Conservation (phyloP, 30 jellyfish, hydroid and myxozoan genomes). For the Aurelia aurita complex sp. Pacific region DNA sequence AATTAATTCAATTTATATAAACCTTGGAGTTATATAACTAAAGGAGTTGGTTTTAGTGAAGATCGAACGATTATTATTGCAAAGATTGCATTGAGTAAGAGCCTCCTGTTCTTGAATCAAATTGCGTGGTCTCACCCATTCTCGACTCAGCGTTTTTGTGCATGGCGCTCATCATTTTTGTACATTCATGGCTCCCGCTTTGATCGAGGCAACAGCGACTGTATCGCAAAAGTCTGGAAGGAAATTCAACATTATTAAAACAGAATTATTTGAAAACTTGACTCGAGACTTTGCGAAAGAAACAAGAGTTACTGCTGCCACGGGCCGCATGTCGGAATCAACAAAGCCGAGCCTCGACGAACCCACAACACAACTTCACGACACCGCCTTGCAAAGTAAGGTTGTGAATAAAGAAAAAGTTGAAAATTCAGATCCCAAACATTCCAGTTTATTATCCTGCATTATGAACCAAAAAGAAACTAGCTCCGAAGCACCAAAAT, state of each 20-base stretch:
- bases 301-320: constrained; percentile 13
- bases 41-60: not conserved
- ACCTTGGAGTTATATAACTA: too few species aligned
- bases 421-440: not conserved
- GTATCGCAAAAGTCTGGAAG: constrained; percentile 68
- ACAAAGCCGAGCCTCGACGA: constrained; percentile 54
- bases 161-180: constrained; percentile 88
- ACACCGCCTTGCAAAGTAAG: constrained; percentile 14
- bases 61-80: not conserved
- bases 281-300: constrained; percentile 41
- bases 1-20: not conserved
- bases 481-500: not conserved
- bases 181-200: constrained; percentile 97
- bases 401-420: not conserved
- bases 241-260: constrained; percentile 21
- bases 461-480: not conserved
- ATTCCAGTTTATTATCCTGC: not conserved
- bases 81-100: too few species aligned
- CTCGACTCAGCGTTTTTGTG: constrained; percentile 76
- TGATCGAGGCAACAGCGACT: constrained; percentile 86
- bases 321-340: constrained; percentile 46
- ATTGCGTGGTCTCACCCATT: constrained; percentile 83
- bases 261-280: constrained; percentile 39
- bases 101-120: constrained; percentile 38
- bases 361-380: constrained; percentile 21